Conservation (phyloP, 2,113 vertebrate genomes). For the Oxyruncus cristatus region DNA sequence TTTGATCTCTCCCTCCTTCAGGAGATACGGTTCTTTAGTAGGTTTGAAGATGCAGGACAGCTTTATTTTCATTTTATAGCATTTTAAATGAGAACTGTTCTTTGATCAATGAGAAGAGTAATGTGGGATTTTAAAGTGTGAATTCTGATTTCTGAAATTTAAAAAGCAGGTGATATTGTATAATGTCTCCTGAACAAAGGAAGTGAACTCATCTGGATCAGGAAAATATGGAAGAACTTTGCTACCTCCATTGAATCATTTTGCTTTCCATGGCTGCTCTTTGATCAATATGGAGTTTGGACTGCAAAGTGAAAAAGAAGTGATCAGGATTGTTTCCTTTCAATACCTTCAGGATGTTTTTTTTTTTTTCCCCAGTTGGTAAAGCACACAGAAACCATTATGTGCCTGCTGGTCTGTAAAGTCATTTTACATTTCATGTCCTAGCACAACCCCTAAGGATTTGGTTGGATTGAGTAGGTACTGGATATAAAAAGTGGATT, state of each 20-base stretch:
- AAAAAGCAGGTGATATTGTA: not conserved
- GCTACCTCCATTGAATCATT: not conserved
- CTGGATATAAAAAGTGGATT: not conserved
- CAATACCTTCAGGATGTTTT: not conserved
- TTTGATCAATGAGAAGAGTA: not conserved
- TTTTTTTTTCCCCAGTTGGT: not conserved
- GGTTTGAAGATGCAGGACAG: not conserved
- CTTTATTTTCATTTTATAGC: not conserved
- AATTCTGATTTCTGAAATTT: not conserved
- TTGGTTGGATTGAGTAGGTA: not conserved
- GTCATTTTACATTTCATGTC: not conserved
- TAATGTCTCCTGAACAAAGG: not conserved
- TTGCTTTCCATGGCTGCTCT: not conserved
- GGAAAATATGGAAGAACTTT: not conserved
- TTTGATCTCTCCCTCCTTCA: not conserved
- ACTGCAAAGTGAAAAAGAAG: not conserved
- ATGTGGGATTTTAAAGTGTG: not conserved
- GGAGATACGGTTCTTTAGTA: not conserved
- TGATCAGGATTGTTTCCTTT: not conserved
- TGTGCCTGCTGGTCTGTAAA: rapidly evolving
- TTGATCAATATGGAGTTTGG: not conserved
- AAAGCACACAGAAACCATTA: not conserved
- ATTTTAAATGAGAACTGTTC: not conserved
- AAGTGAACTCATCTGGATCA: not conserved
- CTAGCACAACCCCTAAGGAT: not conserved